phyloP scores from a whole-genome alignment of 2,113 vertebrate species.

The Campylorhamphus procurvoides region DNA sequence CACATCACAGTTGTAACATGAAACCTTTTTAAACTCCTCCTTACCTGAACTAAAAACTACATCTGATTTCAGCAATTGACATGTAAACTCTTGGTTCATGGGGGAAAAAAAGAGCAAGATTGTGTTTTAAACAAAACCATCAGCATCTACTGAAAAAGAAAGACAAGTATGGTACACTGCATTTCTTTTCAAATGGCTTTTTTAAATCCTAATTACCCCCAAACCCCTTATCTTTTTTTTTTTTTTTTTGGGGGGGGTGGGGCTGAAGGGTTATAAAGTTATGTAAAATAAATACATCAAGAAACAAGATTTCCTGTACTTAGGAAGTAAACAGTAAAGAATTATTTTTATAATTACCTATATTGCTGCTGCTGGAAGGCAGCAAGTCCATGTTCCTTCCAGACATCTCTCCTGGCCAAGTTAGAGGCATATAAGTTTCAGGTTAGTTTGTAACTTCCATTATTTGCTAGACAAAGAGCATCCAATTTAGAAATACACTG shows the following conservation, averaged over 20 bases:
- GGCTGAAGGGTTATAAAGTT: too few species aligned
- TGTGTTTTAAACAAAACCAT: background rate
- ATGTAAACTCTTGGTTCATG: background rate
- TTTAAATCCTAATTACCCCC: background rate
- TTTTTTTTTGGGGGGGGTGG: background rate
- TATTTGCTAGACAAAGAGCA: background rate
- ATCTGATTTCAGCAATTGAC: background rate
- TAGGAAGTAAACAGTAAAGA: background rate
- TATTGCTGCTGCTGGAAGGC: background rate
- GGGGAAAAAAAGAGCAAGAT: background rate
- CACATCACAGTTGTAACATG: background rate
- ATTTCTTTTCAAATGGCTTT: background rate
- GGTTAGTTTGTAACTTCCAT: background rate
- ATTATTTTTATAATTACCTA: background rate
- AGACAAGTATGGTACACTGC: background rate
- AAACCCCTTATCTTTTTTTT: background rate
- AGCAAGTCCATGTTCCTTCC: background rate
- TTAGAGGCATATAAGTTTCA: background rate
- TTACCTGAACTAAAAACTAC: background rate
- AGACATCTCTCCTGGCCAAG: background rate
- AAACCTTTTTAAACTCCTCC: background rate
- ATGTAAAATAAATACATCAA: background rate
- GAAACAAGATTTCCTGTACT: background rate
- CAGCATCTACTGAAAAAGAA: background rate
- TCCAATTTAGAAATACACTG: background rate